Conservation (phyloP, 2,113 vertebrate species). For the Ageneiosus marmoratus region DNA sequence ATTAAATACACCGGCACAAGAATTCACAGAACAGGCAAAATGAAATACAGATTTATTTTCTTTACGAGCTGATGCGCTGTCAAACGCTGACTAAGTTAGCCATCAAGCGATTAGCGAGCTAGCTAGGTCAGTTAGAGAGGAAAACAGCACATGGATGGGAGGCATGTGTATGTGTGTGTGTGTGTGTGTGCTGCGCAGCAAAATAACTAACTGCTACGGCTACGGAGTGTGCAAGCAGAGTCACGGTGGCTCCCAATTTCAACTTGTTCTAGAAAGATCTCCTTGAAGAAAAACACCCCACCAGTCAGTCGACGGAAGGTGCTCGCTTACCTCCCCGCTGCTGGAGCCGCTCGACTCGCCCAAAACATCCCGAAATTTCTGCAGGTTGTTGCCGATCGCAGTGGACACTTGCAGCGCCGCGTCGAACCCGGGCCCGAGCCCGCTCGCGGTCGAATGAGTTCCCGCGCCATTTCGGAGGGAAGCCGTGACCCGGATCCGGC, state of each 20-base stretch:
- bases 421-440: slow-evolving; percentile 90
- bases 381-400: slow-evolving; percentile 93
- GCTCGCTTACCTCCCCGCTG: slow-evolving; percentile 85
- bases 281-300: background rate
- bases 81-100: background rate
- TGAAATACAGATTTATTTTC: too few species aligned
- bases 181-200: slow-evolving; percentile 38
- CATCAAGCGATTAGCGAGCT: background rate
- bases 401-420: slow-evolving; percentile 92
- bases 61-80: background rate
- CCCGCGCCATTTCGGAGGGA: slow-evolving; percentile 76
- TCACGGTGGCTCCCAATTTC: background rate
- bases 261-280: background rate
- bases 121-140: slow-evolving; percentile 30
- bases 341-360: slow-evolving; percentile 89
- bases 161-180: slow-evolving; percentile 49
- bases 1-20: background rate
- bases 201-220: slow-evolving; percentile 49
- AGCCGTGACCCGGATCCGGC: slow-evolving; percentile 82
- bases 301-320: background rate
- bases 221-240: background rate
- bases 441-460: slow-evolving; percentile 70
- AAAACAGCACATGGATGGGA: slow-evolving; percentile 59
- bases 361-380: slow-evolving; percentile 93
- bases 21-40: background rate